Conservation (phyloP, 2,797 vertebrate genomes). For the Micropoecilia bifurca region DNA sequence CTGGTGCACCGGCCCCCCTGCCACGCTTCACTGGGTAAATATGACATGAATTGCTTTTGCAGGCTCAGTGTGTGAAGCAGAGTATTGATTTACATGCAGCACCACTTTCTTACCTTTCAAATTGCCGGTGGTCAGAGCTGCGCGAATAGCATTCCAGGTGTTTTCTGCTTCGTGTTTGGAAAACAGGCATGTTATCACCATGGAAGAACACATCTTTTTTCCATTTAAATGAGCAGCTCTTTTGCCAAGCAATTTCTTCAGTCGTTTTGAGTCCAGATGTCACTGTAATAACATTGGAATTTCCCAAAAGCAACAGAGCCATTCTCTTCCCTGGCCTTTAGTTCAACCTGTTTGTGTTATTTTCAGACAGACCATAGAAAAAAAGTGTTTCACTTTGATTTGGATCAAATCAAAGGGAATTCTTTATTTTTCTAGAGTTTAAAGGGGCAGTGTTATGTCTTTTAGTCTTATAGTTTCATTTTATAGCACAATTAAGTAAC, state of each 20-base stretch:
- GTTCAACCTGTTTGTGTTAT: constrained; percentile 16
- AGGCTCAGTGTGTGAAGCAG: constrained; percentile 38
- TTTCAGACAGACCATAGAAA: constrained; percentile 17
- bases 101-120: constrained; percentile 48
- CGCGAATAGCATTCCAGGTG: constrained; percentile 39
- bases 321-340: constrained; percentile 22
- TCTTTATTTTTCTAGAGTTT: not conserved
- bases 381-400: constrained; percentile 10
- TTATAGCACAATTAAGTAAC: not conserved
- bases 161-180: constrained; percentile 29
- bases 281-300: constrained; percentile 36
- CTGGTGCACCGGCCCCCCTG: constrained; percentile 21
- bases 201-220: constrained; percentile 19
- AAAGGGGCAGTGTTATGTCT: not conserved
- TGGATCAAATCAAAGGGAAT: not conserved
- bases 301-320: constrained; percentile 28
- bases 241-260: constrained; percentile 17
- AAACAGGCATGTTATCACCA: constrained; percentile 10
- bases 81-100: constrained; percentile 66
- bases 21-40: constrained; percentile 45
- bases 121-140: constrained; percentile 33
- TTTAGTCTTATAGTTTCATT: not conserved
- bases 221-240: constrained; percentile 15
- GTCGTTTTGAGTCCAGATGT: constrained; percentile 28
- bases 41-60: constrained; percentile 59